phyloP scores from a whole-genome alignment of 2,797 vertebrate genomes.

The Clarias fuscus region DNA sequence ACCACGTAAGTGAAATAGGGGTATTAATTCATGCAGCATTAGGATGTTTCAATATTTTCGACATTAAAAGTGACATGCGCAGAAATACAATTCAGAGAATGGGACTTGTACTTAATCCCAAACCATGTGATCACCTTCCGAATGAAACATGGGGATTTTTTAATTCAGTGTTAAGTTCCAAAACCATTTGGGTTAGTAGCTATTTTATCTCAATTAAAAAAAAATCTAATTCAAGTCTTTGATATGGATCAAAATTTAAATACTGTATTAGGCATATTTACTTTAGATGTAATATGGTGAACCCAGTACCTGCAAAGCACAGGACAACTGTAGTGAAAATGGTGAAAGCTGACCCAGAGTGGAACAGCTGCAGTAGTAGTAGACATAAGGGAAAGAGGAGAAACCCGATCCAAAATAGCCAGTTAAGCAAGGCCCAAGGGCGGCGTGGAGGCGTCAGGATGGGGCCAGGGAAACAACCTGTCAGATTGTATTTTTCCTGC shows the following conservation, averaged over 20 bases:
- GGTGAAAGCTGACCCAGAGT: conserved; percentile 82
- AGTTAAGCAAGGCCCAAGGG: conserved; percentile 87
- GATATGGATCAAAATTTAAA: too few species aligned
- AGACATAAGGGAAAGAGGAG: conserved; percentile 85
- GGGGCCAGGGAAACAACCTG: conserved; percentile 80
- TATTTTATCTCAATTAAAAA: neutral
- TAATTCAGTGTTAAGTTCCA: conserved; percentile 11
- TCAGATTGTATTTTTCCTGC: conserved; percentile 85
- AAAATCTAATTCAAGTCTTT: neutral
- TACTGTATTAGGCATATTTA: neutral
- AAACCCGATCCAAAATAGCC: conserved; percentile 87
- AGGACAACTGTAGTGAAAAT: conserved; percentile 76
- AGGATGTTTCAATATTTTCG: neutral
- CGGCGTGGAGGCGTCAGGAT: conserved; percentile 68
- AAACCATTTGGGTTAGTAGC: neutral
- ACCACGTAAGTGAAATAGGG: too few species aligned
- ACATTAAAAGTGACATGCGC: conserved; percentile 42
- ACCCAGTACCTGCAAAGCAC: conserved; percentile 79
- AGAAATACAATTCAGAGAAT: conserved; percentile 23
- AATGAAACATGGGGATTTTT: conserved; percentile 29
- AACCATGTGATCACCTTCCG: conserved; percentile 65
- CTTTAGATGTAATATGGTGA: conserved; percentile 12
- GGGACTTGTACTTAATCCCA: conserved; percentile 53
- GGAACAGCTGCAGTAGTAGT: conserved; percentile 77
- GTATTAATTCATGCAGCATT: conserved; percentile 41